These are phyloP conservation scores for Gallinago undulata DNA, from an alignment of 2,113 vertebrate species.

Conservation along the genomic window DNA sequence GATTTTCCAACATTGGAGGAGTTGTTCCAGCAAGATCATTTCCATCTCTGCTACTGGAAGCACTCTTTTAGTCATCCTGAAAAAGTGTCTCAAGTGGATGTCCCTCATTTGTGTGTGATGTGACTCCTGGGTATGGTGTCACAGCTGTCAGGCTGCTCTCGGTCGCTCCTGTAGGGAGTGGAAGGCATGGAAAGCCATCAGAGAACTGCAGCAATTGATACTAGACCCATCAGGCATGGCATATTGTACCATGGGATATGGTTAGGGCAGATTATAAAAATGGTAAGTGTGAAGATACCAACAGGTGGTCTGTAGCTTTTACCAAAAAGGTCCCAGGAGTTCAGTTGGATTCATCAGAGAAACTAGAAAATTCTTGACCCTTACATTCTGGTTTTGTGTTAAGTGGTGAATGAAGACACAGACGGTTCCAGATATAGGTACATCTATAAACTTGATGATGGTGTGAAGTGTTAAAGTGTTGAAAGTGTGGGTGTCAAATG, in stretches of 20 bases:
- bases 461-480: conserved; percentile 24
- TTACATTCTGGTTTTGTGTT: not conserved
- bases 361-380: not conserved
- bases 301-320: not conserved
- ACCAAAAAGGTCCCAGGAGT: not conserved
- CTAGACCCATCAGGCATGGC: not conserved
- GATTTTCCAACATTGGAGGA: not conserved
- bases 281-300: not conserved
- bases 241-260: not conserved
- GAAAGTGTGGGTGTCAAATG: conserved; percentile 34
- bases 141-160: not conserved
- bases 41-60: not conserved
- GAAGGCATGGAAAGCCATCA: not conserved
- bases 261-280: not conserved
- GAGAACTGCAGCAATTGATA: not conserved
- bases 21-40: not conserved
- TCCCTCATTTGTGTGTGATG: not conserved
- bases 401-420: not conserved
- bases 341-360: not conserved
- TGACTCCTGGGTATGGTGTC: not conserved
- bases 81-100: not conserved
- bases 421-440: conserved; percentile 4
- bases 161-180: not conserved
- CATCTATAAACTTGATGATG: not conserved
- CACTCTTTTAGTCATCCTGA: not conserved